Percentiles rank a stretch among this genome's conserved stretches.
phyloP scores from a whole-genome alignment of 2,113 vertebrate species.

The Myrmophylax atrothorax region DNA sequence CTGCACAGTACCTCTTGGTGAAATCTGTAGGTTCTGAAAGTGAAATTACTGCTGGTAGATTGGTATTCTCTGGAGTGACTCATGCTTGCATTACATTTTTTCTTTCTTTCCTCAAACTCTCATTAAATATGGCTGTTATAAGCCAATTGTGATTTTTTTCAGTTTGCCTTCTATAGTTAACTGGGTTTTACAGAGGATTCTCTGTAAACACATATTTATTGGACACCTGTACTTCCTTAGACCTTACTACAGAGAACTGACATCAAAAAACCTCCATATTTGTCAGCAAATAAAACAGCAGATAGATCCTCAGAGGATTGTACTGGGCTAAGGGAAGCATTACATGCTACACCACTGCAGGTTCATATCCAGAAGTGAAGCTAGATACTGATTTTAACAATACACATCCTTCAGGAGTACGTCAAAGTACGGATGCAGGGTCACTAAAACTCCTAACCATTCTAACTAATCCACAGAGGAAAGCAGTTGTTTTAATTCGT shows the following conservation, averaged over 20 bases:
- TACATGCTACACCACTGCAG: background rate
- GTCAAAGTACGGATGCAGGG: background rate
- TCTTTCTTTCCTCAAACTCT: background rate
- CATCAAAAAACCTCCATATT: accelerated
- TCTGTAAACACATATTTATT: background rate
- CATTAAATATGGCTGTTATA: background rate
- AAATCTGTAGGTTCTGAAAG: background rate
- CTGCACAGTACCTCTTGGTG: background rate
- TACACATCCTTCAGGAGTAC: background rate
- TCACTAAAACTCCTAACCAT: background rate
- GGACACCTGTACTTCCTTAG: background rate
- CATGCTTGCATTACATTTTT: background rate
- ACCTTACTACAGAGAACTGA: background rate
- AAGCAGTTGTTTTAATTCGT: background rate
- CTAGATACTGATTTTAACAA: background rate
- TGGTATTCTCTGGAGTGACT: background rate
- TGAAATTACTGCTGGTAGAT: background rate
- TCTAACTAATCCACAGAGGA: background rate
- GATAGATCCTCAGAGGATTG: background rate
- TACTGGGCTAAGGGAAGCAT: background rate
- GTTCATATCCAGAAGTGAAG: background rate
- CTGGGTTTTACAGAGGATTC: background rate
- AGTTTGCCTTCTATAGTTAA: background rate
- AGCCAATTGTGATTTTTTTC: background rate
- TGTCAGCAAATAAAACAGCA: background rate